A percentile compares a stretch with the other conserved stretches of the same genome.
Conservation (phyloP, 1,140 invertebrate genomes). For the Drosophila bipectinata region DNA sequence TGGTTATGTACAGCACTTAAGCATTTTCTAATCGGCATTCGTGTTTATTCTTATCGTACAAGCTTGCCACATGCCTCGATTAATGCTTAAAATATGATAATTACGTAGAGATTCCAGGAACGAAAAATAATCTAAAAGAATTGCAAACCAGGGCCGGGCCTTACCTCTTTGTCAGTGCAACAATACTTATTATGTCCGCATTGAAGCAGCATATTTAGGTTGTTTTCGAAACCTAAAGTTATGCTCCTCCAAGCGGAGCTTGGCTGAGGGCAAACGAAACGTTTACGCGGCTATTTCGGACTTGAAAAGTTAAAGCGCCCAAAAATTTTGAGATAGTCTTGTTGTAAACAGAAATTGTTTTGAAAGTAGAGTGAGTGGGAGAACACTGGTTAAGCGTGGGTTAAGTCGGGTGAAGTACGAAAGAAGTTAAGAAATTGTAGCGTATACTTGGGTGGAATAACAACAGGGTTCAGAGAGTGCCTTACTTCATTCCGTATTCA, state of each 20-base stretch:
- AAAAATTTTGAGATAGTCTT: constrained; percentile 52
- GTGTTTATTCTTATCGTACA: constrained; percentile 22
- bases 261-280: constrained; percentile 72
- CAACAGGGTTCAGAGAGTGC: constrained; percentile 68
- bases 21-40: constrained; percentile 45
- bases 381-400: constrained; percentile 82
- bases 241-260: constrained; percentile 53
- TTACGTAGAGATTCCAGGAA: constrained; percentile 24
- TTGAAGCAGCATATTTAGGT: constrained; percentile 54
- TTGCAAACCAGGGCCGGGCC: constrained; percentile 60
- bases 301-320: constrained; percentile 83
- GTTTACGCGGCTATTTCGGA: constrained; percentile 84
- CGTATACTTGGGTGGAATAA: constrained; percentile 25
- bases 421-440: constrained; percentile 38
- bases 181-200: constrained; percentile 28
- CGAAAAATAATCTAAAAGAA: constrained; percentile 43
- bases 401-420: constrained; percentile 46
- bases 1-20: constrained; percentile 20
- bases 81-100: constrained; percentile 33
- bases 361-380: constrained; percentile 76
- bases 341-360: constrained; percentile 39
- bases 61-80: constrained; percentile 55
- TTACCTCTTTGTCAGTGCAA: constrained; percentile 58
- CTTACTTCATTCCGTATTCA: constrained; percentile 70
- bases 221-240: not conserved